Base-by-base conservation (phyloP, 1,140 invertebrate species). In the Drosophila sproati region DNA sequence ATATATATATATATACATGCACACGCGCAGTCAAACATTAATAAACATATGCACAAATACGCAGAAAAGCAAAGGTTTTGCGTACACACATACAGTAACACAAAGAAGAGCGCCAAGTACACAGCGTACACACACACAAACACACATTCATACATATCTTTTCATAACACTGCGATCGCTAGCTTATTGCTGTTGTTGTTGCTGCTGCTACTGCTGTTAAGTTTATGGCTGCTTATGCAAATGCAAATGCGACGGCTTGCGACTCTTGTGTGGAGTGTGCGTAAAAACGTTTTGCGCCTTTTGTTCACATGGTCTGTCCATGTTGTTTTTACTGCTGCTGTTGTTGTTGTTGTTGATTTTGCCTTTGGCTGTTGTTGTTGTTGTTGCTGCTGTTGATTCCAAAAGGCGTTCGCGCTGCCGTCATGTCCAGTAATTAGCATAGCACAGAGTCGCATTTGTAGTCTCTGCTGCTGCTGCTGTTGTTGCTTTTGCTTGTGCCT, bases 351-450 rank as follows among this genome's bases (percentile, higher is more conserved):
- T 43, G 62, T 10, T 47, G 59, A 12, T 56, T 29, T 29, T 43
- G 57, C 64, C 66, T 71, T 79, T 57, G 68, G 61, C 51, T 77
- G 70, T 29, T 50, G 68, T 47, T 50, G 45, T 39, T 62, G 60
- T 31, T 52, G 39, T 35, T 74, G 51, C 34, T 66, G 62, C 29
- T 61, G 56, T 31, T 67, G 75, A 63, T 74, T 75, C 78, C 71
- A 71, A 80, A 78, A 80, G 57, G 57, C 78, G 47, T 59, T 78
- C 67, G 72, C 67, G 72, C 64, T 82, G 82, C 73, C 72, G 83
- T 87, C 83, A 82, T 87, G 82, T 87, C 80, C 83, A 87, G 83
- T 87, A 87, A 87, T 87, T 87, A 87, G 83, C 83, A 87, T 87
- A 87, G 82, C 81, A 82, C 80, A 69, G 62, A 72, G 77, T 61